Evolutionary conservation across 1,140 invertebrate genomes (phyloP).

Genomic region (Drosophila orosa): DNA sequence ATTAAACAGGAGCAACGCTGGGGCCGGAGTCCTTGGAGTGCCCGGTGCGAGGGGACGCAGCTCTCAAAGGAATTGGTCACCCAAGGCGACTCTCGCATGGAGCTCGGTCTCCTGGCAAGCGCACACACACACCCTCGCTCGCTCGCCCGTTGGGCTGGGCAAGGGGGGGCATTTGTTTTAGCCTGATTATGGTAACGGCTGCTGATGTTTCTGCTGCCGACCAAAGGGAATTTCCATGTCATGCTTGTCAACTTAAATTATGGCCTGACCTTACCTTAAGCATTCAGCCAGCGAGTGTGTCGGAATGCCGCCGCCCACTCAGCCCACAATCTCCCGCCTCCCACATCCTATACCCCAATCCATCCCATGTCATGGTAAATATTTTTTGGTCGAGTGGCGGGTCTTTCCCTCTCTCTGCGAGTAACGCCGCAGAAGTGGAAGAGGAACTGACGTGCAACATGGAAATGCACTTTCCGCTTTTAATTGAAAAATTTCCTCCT

Average conservation of each 20-base stretch:
- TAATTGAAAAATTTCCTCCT: constrained; percentile 77
- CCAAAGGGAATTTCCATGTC: constrained; percentile 79
- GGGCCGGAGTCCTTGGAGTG: constrained; percentile 62
- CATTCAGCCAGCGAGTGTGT: constrained; percentile 29
- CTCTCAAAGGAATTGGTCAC: constrained; percentile 59
- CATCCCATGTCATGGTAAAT: constrained; percentile 19
- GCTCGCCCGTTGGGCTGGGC: neutral
- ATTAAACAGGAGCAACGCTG: constrained; percentile 71
- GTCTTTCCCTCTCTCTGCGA: constrained; percentile 4
- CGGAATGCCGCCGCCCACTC: constrained; percentile 21
- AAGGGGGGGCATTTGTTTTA: constrained; percentile 67
- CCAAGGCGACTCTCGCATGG: constrained; percentile 49
- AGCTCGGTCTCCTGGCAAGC: constrained; percentile 38
- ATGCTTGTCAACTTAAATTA: constrained; percentile 81
- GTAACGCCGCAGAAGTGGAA: constrained; percentile 36
- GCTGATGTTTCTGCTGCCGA: constrained; percentile 37
- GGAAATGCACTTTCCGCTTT: constrained; percentile 83
- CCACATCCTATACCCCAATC: constrained; percentile 13
- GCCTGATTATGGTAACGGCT: constrained; percentile 69
- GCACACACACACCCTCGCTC: constrained; percentile 18
- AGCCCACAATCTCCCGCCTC: neutral
- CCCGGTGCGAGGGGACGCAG: constrained; percentile 19
- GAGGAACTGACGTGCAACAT: constrained; percentile 75
- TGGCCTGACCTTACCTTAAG: constrained; percentile 75
- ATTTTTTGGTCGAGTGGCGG: constrained; percentile 61